Evolutionary conservation across 30 jellyfish, hydroid and myxozoan species (phyloP).

Genomic region (Pseudorhiza aurosa): DNA sequence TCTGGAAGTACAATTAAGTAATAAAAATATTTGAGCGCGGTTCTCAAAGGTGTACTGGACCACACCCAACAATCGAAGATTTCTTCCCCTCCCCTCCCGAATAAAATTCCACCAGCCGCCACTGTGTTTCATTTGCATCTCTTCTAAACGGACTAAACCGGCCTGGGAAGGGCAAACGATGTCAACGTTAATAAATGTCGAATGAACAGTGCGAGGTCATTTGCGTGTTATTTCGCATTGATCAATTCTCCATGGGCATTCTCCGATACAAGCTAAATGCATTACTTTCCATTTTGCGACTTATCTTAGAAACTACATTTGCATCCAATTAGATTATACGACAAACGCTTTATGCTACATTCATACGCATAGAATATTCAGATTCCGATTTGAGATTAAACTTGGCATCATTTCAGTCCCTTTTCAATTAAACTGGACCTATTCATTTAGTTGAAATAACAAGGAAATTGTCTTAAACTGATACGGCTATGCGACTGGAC

Average conservation of each 20-base stretch:
- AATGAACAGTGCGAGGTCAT: too few species aligned
- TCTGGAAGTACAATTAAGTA: too few species aligned
- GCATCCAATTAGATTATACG: conserved; percentile 23
- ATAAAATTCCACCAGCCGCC: too few species aligned
- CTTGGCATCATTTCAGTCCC: conserved; percentile 15
- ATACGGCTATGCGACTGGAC: neutral
- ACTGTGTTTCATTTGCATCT: too few species aligned
- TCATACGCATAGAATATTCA: conserved; percentile 2
- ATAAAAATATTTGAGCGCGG: too few species aligned
- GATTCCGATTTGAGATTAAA: neutral
- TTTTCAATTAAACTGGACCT: neutral
- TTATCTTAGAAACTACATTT: conserved; percentile 24
- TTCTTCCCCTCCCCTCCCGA: too few species aligned
- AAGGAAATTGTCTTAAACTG: conserved; percentile 7
- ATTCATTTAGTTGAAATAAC: neutral
- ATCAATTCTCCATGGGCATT: neutral
- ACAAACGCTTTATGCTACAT: conserved; percentile 24
- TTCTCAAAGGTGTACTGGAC: too few species aligned
- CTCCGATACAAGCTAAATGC: conserved; percentile 7
- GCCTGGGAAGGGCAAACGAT: too few species aligned
- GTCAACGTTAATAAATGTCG: too few species aligned
- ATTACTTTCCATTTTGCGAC: conserved; percentile 13
- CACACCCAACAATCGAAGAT: too few species aligned
- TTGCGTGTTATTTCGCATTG: neutral
- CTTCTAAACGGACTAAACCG: too few species aligned